Percentiles rank a stretch among this genome's conserved stretches.
phyloP scores from a whole-genome alignment of 2,797 vertebrate genomes.

The Bradypus variegatus region DNA sequence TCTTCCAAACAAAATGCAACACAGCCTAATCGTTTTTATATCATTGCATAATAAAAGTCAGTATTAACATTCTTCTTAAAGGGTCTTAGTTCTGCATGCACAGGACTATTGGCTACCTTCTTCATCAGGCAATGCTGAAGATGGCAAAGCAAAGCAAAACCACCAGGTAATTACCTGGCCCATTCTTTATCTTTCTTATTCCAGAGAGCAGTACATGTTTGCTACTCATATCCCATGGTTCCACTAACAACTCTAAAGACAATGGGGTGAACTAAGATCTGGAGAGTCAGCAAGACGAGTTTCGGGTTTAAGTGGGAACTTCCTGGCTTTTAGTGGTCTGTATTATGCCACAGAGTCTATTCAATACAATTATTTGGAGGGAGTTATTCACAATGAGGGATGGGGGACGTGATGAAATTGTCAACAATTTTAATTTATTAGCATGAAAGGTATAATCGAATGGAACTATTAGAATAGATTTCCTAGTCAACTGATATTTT shows the following conservation, averaged over 20 bases:
- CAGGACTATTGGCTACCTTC: background rate
- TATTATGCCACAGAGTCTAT: background rate
- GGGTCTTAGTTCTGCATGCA: background rate
- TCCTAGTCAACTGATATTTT: conserved; percentile 34
- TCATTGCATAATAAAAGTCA: background rate
- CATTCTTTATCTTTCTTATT: conserved; percentile 25
- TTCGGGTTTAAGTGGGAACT: background rate
- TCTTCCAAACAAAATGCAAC: conserved; percentile 32
- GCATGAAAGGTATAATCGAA: conserved; percentile 41
- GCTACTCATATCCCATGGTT: conserved; percentile 30
- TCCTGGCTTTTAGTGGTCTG: conserved; percentile 3
- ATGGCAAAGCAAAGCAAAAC: conserved; percentile 31
- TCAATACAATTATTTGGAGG: background rate
- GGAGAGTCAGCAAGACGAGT: background rate
- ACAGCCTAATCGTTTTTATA: background rate
- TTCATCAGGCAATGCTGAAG: conserved; percentile 17
- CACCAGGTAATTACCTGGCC: conserved; percentile 12
- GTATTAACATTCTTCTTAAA: conserved; percentile 1
- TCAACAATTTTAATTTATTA: conserved; percentile 39
- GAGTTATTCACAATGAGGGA: background rate
- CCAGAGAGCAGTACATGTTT: conserved; percentile 5
- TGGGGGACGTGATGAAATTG: conserved; percentile 21
- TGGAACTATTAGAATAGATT: conserved; percentile 7
- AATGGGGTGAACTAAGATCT: conserved; percentile 47
- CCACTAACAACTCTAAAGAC: conserved; percentile 10